phyloP scores from a whole-genome alignment of 37 sponge, comb jelly and placozoan species.

The Axinella damicornis region DNA sequence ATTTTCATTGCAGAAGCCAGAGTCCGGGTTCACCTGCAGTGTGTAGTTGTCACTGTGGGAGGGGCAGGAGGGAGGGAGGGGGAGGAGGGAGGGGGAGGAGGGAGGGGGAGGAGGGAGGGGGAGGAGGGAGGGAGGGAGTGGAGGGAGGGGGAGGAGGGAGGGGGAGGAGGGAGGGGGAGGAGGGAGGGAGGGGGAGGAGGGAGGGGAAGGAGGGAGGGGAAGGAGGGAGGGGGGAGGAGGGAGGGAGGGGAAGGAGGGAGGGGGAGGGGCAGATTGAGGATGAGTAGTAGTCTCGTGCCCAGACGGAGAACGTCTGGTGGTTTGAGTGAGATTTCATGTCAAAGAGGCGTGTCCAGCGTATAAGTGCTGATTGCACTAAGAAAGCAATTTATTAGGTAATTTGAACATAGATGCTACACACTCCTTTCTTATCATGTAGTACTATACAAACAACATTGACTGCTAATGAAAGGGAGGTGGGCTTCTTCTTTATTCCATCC shows the following conservation, averaged over 20 bases:
- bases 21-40: slow-evolving; percentile 98
- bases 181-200: not conserved
- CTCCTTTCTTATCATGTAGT: too few species aligned
- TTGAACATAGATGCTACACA: too few species aligned
- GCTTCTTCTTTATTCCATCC: too few species aligned
- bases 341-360: too few species aligned
- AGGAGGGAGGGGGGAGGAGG: not conserved
- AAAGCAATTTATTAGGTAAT: too few species aligned
- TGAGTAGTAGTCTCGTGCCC: too few species aligned
- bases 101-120: not conserved
- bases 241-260: not conserved
- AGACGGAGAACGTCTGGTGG: too few species aligned
- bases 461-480: too few species aligned
- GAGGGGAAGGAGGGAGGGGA: not conserved
- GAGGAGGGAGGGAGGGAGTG: not conserved
- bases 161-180: not conserved
- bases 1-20: slow-evolving; percentile 91
- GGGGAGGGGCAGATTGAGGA: not conserved
- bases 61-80: not conserved
- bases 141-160: slow-evolving; percentile 2
- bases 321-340: too few species aligned
- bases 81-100: not conserved
- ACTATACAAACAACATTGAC: too few species aligned
- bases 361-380: too few species aligned
- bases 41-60: slow-evolving; percentile 97